Evolutionary conservation across 1,140 invertebrate genomes (phyloP), one percentile per base, ranked within the genome.

Genomic region (Amyelois transitella): DNA sequence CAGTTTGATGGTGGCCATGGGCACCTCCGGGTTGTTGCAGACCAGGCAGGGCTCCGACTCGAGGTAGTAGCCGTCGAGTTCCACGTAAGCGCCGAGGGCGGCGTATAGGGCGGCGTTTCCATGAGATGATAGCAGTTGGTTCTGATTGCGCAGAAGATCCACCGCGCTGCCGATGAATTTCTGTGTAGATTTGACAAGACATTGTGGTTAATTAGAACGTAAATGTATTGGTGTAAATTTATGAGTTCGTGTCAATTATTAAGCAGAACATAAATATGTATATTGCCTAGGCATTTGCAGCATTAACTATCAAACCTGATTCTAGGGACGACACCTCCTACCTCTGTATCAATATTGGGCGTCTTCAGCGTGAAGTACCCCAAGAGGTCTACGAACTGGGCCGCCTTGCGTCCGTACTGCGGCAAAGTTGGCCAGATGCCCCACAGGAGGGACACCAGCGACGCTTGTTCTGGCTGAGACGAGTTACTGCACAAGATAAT

Each of bases 31-130:
- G 89, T 98, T 98, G 83, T 99, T 99, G 80, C 98, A 99, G 0
- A 99, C 97, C 18, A 99, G 91, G 77, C 98, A 99, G 0, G 98
- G 98, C 76, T 99, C 97, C 60, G 96, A 97, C 89, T 99, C 98
- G 28, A 99, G 88, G 81, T 97, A 99, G 85, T 97, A 98, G 0
- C 98, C 97, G 83, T 99, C 97, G 45, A 99, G 92, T 75, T 99
- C 97, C 8, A 99, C 95, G 73, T 96, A 95, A 4, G 96, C 96
- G 47, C 96, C 94, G 19, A 99, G 88, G 50, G 96, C 94, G 12
- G 95, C 95, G 81, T 99, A 99, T 4, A 99, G 91, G 60, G 94
- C 95, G 0, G 96, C 95, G 89, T 99, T 99, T 18, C 97, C 96
- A 90, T 99, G 98, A 59, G 95, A 94, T 22, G 95, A 91, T 0